Base-by-base conservation (phyloP, 2,888 invertebrate genomes). In the Synanthedon tipuliformis region DNA sequence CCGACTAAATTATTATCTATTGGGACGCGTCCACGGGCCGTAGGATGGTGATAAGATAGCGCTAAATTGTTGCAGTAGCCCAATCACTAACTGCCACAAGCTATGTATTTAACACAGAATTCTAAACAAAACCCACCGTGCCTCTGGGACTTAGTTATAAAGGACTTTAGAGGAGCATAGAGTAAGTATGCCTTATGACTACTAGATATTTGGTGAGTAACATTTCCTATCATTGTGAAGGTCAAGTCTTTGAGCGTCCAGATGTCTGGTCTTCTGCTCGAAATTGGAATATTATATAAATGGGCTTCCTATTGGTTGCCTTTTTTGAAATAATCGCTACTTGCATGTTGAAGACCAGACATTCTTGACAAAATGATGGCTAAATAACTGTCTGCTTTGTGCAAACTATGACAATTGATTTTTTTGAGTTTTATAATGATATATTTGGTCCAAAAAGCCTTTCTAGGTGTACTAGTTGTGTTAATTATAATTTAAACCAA, bases 21-120 rank as follows among this genome's bases (percentile, higher is more conserved):
- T 23, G 18, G 56, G 54, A 59, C 62, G 61, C 64, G 67, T 71
- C 65, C 62, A 56, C 61, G 62, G 60, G 64, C 61, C 61, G 60
- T 68, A 65, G 69, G 69, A 69, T 65, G 59, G 62, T 55, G 75
- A 73, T 79, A 70, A 74, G 73, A 66, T 66, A 64, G 59, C 53
- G 52, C 54, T 53, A 50, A 50, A 50, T 53, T 52, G 53, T 52
- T 61, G 56, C 54, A 55, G 60, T 61, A 58, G 61, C 60, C 61
- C 60, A 59, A 66, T 61, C 58, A 51, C 56, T 52, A 57, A 71
- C 75, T 78, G 76, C 76, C 76, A 76, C 75, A 75, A 73, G 48
- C 12, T 49, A 51, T 12, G 51, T 52, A 10, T 4, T 23, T 23
- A 53, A 51, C 40, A n/a, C 49, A 49, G 15, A 51, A 52, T 49